These are phyloP conservation scores for Sturmia bella DNA, from an alignment of 2,888 invertebrate species.

Conservation along the genomic window DNA sequence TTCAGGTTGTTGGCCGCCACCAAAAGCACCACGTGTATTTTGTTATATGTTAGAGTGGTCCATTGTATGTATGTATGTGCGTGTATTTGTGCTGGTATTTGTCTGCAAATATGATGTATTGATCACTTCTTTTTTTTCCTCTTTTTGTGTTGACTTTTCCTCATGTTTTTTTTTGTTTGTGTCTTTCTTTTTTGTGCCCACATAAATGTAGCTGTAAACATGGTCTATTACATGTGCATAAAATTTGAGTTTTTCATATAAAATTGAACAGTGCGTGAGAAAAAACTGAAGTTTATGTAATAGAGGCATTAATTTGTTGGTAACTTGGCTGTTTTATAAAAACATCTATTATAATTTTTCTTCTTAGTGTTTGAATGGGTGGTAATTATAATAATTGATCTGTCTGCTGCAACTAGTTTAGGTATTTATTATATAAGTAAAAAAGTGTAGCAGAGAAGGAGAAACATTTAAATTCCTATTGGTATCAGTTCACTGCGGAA, in stretches of 20 bases:
- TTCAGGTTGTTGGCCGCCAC: conserved; percentile 65
- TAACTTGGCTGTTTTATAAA: neutral
- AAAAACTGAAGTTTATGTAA: conserved; percentile 33
- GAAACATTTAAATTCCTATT: no score
- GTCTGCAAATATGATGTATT: conserved; percentile 33
- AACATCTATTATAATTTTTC: neutral
- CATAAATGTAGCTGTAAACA: conserved; percentile 47
- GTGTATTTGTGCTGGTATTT: conserved; percentile 8
- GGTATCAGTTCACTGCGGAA: no score
- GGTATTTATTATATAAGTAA: no score
- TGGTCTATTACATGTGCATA: conserved; percentile 43
- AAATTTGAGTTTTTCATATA: conserved; percentile 27
- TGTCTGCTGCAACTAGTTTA: no score
- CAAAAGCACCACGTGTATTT: conserved; percentile 61
- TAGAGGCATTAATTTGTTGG: neutral
- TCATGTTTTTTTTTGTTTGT: conserved; percentile 5
- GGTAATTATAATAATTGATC: no score
- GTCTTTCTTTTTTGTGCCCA: conserved; percentile 22
- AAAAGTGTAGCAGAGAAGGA: no score
- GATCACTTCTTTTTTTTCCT: conserved; percentile 30
- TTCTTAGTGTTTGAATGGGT: no score
- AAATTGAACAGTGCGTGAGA: conserved; percentile 36
- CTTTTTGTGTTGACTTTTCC: conserved; percentile 6
- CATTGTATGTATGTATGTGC: conserved; percentile 13
- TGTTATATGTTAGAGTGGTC: conserved; percentile 38